These are phyloP conservation scores for Anthopleura xanthogrammica DNA, from an alignment of 92 coral and sea anemone genomes.

Conservation along the genomic window DNA sequence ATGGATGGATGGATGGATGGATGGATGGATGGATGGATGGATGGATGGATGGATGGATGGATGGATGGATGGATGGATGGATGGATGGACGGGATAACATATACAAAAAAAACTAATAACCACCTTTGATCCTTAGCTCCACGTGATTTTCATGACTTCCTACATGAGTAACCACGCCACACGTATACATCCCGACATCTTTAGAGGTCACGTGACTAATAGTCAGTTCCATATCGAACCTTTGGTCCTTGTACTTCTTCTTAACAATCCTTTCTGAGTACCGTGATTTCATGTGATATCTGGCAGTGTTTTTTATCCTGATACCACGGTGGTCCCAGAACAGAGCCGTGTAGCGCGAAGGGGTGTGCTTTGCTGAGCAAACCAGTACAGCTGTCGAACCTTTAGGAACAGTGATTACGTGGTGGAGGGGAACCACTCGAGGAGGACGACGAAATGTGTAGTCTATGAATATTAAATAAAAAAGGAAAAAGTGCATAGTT, in stretches of 20 bases:
- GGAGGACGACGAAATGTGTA: background rate
- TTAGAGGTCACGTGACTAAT: slow-evolving; percentile 3
- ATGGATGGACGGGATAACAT: no score
- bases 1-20: no score
- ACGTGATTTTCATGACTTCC: slow-evolving; percentile 5
- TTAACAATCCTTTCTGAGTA: slow-evolving; percentile 8
- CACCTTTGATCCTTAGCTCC: background rate
- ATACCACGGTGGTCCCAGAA: slow-evolving; percentile 21
- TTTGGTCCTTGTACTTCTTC: slow-evolving; percentile 6
- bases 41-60: no score
- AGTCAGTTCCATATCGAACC: slow-evolving; percentile 1
- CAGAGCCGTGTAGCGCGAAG: slow-evolving; percentile 8
- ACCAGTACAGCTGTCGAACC: slow-evolving; percentile 13
- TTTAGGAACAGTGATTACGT: background rate
- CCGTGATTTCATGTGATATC: slow-evolving; percentile 2
- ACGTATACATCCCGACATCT: background rate
- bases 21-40: no score
- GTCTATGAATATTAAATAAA: background rate
- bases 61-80: no score
- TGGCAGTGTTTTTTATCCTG: background rate
- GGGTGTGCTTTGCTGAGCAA: slow-evolving; percentile 11
- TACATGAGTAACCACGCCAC: slow-evolving; percentile 3
- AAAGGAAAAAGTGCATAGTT: no score
- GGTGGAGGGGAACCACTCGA: background rate
- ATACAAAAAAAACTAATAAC: background rate